Evolutionary conservation across 2,797 vertebrate genomes (phyloP), one percentile per base, ranked within the genome.

Genomic region (Thalassophryne amazonica): DNA sequence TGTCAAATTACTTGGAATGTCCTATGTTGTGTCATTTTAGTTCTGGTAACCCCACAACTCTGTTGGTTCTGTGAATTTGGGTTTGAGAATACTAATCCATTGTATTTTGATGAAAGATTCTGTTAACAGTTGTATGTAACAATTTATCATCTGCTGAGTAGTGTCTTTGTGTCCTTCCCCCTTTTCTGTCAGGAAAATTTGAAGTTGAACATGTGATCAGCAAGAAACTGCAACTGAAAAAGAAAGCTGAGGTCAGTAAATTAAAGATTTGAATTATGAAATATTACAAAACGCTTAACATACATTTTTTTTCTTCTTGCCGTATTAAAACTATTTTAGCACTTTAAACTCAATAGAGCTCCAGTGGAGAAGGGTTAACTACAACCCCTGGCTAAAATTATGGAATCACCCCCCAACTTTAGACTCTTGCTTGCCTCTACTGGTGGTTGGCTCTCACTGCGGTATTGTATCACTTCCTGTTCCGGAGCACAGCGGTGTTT

Each of bases 181-280:
- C n/a, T 33, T 13, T 78, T 82, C n/a, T n/a, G n/a, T 60, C 49
- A 92, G 91, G 89, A 42, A 87, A 60, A 52, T 70, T 88, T 52
- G 89, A 91, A 59, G 71, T 87, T 60, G 88, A 90, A 25, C 69
- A 79, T 2, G 59, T 88, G 32, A 84, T 90, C 63, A 84, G 81
- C 59, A 83, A 80, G 69, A 91, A 90, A 43, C 66, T 90, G 0
- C 81, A 89, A 5, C 84, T 92, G 19, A 89, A 88, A 69, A 82
- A 63, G 29, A 91, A 84, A 73, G 90, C 84, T 29, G 89, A 92
- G 86, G 91, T 92, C 53, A 45, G 72, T 71, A n/a, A 17, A 0
- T 10, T 7, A n/a, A 2, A 42, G 2, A 33, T 32, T 9, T 35
- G 0, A 4, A 2, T 48, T n/a, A n/a, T n/a, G n/a, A n/a, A n/a